phyloP scores from a whole-genome alignment of 2,797 vertebrate genomes.

The Acrossocheilus fasciatus region DNA sequence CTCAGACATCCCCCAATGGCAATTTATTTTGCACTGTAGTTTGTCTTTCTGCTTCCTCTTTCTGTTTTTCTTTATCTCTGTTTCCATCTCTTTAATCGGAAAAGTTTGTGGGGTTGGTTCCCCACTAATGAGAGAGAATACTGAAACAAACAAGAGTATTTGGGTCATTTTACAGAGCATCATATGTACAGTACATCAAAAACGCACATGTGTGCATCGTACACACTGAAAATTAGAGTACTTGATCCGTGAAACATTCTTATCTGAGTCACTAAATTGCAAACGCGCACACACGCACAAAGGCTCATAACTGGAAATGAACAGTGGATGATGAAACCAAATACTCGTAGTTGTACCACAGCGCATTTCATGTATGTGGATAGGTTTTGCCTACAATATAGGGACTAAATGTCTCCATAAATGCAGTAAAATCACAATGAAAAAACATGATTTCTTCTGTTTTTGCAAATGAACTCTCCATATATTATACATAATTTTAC shows the following conservation, averaged over 20 bases:
- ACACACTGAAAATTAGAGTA: background rate
- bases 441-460: too few species aligned
- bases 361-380: background rate
- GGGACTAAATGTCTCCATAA: background rate
- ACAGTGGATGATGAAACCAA: conserved; percentile 14
- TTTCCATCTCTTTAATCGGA: conserved; percentile 13
- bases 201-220: background rate
- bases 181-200: background rate
- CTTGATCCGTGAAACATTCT: conserved; percentile 12
- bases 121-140: conserved; percentile 21
- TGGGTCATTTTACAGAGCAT: background rate
- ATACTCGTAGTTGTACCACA: background rate
- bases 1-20: background rate
- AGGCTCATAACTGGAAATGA: conserved; percentile 17
- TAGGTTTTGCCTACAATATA: background rate
- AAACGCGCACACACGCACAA: background rate
- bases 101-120: background rate
- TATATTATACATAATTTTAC: background rate
- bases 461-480: too few species aligned
- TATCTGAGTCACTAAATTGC: conserved; percentile 2
- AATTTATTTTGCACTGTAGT: conserved; percentile 1
- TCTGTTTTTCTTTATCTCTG: background rate
- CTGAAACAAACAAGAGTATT: background rate
- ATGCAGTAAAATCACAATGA: background rate
- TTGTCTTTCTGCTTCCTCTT: background rate